These are phyloP conservation scores for Gephyroberyx darwinii DNA, from an alignment of 2,797 vertebrate species.

Conservation along the genomic window DNA sequence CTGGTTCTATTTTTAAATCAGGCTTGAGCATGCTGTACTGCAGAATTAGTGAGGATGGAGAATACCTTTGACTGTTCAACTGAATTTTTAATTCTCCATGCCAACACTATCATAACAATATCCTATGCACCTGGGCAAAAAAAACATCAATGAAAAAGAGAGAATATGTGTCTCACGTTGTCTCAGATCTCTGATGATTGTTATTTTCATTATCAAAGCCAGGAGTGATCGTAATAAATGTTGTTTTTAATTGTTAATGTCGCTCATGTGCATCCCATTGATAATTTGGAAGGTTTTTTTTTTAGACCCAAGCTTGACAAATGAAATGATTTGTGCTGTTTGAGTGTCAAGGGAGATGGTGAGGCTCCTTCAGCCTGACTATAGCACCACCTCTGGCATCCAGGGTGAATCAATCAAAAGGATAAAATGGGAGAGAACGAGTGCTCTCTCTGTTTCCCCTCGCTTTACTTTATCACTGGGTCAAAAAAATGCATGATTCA, in stretches of 20 bases:
- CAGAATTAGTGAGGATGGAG: conserved; percentile 23
- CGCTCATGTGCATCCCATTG: neutral
- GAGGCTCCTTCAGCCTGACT: conserved; percentile 31
- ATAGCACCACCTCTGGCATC: conserved; percentile 49
- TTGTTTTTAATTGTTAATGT: conserved; percentile 19
- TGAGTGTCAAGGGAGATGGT: conserved; percentile 46
- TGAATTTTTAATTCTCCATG: conserved; percentile 36
- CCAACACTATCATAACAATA: conserved; percentile 26
- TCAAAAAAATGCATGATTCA: conserved; percentile 51
- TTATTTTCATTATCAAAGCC: conserved; percentile 2
- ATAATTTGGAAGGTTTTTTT: conserved; percentile 33
- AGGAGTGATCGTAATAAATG: conserved; percentile 2
- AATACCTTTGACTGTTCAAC: conserved; percentile 22
- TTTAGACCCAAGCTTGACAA: conserved; percentile 24
- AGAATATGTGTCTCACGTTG: neutral
- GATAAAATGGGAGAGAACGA: conserved; percentile 20
- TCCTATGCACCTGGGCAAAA: neutral
- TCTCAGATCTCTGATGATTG: conserved; percentile 3
- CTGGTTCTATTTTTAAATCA: conserved; percentile 32
- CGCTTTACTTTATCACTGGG: conserved; percentile 37
- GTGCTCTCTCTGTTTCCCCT: neutral
- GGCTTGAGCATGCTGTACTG: conserved; percentile 5
- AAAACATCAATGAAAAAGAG: neutral
- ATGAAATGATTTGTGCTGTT: conserved; percentile 49
- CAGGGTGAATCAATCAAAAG: conserved; percentile 60